Evolutionary conservation across 2,797 vertebrate species (phyloP).

Genomic region (Sebastes cheni): DNA sequence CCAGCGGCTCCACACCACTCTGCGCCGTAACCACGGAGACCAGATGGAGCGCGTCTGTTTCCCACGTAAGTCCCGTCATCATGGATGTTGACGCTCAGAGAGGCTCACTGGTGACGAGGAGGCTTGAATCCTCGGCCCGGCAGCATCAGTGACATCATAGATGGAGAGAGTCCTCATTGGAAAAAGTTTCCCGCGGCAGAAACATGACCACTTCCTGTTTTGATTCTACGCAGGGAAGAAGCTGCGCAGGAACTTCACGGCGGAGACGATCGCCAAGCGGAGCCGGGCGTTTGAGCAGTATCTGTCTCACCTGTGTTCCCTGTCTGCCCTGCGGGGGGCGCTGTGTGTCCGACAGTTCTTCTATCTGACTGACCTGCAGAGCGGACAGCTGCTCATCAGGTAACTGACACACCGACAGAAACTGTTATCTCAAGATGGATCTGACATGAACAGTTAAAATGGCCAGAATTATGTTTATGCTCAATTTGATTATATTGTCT

Average conservation of each 20-base stretch:
- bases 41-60: conserved; percentile 89
- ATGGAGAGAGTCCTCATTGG: too few relatives aligned
- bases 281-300: conserved; percentile 96
- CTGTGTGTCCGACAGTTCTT: conserved; percentile 90
- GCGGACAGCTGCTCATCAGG: conserved; percentile 86
- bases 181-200: too few relatives aligned
- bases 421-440: too few relatives aligned
- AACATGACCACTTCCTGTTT: background rate
- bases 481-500: too few relatives aligned
- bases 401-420: conserved; percentile 3
- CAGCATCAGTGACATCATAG: too few relatives aligned
- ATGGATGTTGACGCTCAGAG: background rate
- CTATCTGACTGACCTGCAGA: conserved; percentile 87
- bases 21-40: conserved; percentile 84
- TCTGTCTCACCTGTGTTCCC: conserved; percentile 88
- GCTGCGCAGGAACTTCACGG: conserved; percentile 89
- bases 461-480: too few relatives aligned
- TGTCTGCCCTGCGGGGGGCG: conserved; percentile 81
- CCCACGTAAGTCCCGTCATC: conserved; percentile 75
- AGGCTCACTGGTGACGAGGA: too few relatives aligned
- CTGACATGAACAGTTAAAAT: too few relatives aligned
- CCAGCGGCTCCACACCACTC: conserved; percentile 85
- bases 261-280: conserved; percentile 93
- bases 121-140: too few relatives aligned
- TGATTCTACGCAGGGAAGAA: conserved; percentile 82